phyloP scores from a whole-genome alignment of 2,113 vertebrate species.

The Sinocyclocheilus rhinocerous region DNA sequence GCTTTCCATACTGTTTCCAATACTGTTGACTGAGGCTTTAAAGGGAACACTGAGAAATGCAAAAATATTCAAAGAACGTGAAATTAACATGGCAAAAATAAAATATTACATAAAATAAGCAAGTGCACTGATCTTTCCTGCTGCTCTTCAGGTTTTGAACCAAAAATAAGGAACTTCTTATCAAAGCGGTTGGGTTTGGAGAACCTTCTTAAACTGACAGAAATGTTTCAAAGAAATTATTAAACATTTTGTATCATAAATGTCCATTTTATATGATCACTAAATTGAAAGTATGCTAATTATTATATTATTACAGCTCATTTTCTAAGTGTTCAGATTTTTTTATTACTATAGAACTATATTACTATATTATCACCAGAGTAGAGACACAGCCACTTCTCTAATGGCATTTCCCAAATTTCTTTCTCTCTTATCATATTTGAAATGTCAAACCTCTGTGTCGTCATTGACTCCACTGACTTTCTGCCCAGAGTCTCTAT shows the following conservation, averaged over 20 bases:
- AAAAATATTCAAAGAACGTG: slow-evolving; percentile 4
- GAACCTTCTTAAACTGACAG: slow-evolving; percentile 60
- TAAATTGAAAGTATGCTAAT: neutral
- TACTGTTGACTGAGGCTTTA: slow-evolving; percentile 68
- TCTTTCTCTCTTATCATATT: neutral
- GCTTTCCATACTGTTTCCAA: slow-evolving; percentile 78
- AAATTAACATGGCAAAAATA: neutral
- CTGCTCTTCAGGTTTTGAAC: slow-evolving; percentile 68
- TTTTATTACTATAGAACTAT: too few species aligned
- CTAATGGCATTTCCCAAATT: slow-evolving; percentile 1
- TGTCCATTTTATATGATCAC: neutral
- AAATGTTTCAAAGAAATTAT: neutral
- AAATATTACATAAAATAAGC: neutral
- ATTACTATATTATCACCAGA: neutral
- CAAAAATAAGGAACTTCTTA: slow-evolving; percentile 73
- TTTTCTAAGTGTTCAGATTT: neutral
- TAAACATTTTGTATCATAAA: neutral
- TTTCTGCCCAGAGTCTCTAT: slow-evolving; percentile 26
- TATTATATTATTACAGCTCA: neutral
- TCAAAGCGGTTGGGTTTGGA: slow-evolving; percentile 60
- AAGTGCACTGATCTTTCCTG: slow-evolving; percentile 62
- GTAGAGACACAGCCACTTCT: neutral
- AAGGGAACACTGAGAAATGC: slow-evolving; percentile 74
- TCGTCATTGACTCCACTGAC: slow-evolving; percentile 51
- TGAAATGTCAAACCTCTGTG: slow-evolving; percentile 43